Conservation (phyloP, 2,113 vertebrate species). For the Macaca mulatta region DNA sequence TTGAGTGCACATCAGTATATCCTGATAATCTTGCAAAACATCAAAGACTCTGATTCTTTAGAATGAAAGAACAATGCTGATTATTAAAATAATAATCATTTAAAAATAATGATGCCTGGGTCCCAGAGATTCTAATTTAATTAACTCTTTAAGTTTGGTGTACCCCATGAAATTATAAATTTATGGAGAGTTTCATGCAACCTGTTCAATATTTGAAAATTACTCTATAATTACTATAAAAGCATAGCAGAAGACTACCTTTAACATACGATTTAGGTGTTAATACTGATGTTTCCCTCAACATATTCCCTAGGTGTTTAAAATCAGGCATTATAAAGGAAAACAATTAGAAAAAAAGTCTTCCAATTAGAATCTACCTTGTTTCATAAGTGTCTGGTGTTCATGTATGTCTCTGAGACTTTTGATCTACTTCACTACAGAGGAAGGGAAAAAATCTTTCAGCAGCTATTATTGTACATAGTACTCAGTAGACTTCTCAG, state of each 20-base stretch:
- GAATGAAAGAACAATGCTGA: slow-evolving; percentile 4
- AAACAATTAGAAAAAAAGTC: not conserved
- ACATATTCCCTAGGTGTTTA: not conserved
- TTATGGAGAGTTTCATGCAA: slow-evolving; percentile 22
- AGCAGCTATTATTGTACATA: not conserved
- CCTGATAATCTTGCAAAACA: not conserved
- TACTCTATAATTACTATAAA: not conserved
- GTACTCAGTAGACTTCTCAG: not conserved
- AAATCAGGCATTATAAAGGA: slow-evolving; percentile 33
- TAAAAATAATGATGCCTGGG: not conserved
- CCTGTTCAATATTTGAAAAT: slow-evolving; percentile 32
- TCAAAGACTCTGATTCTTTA: slow-evolving; percentile 40
- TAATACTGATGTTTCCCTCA: not conserved
- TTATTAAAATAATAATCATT: slow-evolving; percentile 25
- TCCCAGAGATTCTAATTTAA: slow-evolving; percentile 31
- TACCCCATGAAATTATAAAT: not conserved
- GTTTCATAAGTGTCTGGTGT: slow-evolving; percentile 21
- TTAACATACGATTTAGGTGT: not conserved
- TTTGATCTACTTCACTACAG: not conserved
- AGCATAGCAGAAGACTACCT: not conserved
- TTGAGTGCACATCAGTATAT: not conserved
- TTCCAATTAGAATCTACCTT: slow-evolving; percentile 8
- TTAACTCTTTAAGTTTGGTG: slow-evolving; percentile 14
- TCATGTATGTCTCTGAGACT: not conserved
- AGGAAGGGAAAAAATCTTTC: not conserved